Base-by-base conservation (phyloP, 2,888 invertebrate genomes). In the Chymomyza amoena region DNA sequence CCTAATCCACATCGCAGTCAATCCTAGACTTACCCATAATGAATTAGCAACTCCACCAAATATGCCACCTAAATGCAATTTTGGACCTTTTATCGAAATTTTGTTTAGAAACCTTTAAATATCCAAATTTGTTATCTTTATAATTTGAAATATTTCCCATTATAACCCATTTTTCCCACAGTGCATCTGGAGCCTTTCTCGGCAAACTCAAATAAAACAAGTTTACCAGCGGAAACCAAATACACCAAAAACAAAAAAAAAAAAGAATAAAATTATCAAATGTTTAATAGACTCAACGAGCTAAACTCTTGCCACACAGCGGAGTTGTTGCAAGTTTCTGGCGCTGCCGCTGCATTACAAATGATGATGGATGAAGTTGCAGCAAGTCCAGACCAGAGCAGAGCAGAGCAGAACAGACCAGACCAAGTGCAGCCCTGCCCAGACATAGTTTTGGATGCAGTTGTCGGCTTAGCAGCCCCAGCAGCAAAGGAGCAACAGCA, bases 191-290 rank as follows among this genome's bases (percentile, higher is more conserved):
- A 13, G 39, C 57, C 16, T 15, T 18, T 54, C 10, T 16, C 52
- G 15, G 18, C 71, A 76, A 84, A 78, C 77, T 78, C 75, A 80
- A 82, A 80, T 71, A 81, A 78, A 76, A 78, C 79, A 81, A 84
- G 81, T 79, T 81, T 72, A 59, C 54, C 71, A 63, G 56, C 61
- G 56, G 52, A 18, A 76, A 63, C 68, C 66, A 73, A 61, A 73
- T 57, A 74, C 57, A 57, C n/a, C 56, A 59, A 50, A 61, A n/a
- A n/a, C n/a, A n/a, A n/a, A 20, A 51, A 13, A 67, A 59, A 36
- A 61, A 65, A 66, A 64, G 61, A 79, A 80, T 83, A 73, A 85
- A 85, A 85, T 83, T 83, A 85, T 85, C 84, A 82, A 83, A 82
- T 82, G 73, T 75, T 84, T 83, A 84, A 83, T 82, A 82, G 77